A percentile compares a stretch with the other conserved stretches of the same genome.
These are phyloP conservation scores for Nycticryphes semicollaris DNA, from an alignment of 2,113 vertebrate genomes.

Conservation along the genomic window DNA sequence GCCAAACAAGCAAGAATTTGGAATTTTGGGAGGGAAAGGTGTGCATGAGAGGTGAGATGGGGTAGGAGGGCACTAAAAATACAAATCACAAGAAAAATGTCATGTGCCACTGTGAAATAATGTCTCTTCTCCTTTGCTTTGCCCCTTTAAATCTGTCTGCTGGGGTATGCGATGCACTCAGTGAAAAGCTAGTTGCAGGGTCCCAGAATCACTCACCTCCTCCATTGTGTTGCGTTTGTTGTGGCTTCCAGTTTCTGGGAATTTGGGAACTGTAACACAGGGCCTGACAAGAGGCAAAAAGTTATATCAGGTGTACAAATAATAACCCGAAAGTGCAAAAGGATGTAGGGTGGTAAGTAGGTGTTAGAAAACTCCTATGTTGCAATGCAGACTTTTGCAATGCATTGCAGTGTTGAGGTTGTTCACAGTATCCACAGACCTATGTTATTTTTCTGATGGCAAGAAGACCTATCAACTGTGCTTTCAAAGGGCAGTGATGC, in stretches of 20 bases:
- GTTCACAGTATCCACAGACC: neutral
- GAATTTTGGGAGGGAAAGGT: neutral
- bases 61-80: neutral
- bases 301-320: neutral
- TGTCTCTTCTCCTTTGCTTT: neutral
- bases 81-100: neutral
- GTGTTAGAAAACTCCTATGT: neutral
- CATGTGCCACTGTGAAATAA: neutral
- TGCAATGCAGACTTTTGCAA: neutral
- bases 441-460: neutral
- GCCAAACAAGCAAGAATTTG: neutral
- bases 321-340: neutral
- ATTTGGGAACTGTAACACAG: neutral
- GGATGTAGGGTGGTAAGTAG: neutral
- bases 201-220: neutral
- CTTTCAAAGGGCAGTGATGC: neutral
- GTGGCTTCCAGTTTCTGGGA: neutral
- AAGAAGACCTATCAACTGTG: neutral
- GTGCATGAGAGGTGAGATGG: neutral
- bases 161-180: neutral
- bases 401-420: neutral
- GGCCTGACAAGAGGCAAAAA: neutral
- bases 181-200: neutral
- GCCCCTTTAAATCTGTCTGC: neutral
- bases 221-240: accelerated